Evolutionary conservation across 2,888 invertebrate species (phyloP).

Genomic region (Himalopsyche kuldschensis): DNA sequence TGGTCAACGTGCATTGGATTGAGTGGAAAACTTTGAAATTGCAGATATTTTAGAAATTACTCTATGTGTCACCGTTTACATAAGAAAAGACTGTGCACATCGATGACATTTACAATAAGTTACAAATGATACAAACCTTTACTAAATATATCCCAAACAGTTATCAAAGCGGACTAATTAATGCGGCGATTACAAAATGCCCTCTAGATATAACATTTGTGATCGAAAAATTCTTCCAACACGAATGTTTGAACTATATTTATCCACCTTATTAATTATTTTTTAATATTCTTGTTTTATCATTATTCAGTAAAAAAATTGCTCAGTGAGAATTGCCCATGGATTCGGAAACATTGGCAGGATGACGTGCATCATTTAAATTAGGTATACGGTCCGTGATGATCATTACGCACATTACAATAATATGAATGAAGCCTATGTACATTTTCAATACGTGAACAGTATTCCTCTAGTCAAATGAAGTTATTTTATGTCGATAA

Average conservation of each 20-base stretch:
- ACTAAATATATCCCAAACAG: neutral
- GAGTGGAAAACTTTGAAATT: too few species aligned
- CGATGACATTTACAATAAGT: neutral
- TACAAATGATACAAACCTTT: neutral
- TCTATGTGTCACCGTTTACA: too few species aligned
- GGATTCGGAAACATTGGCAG: neutral
- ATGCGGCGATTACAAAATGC: neutral
- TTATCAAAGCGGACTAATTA: neutral
- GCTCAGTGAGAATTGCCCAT: neutral
- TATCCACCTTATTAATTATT: neutral
- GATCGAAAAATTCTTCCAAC: neutral
- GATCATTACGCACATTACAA: neutral
- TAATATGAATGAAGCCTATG: neutral
- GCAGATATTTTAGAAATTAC: too few species aligned
- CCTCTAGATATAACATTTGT: neutral
- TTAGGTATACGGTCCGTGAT: neutral
- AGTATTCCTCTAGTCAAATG: neutral
- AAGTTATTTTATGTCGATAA: neutral
- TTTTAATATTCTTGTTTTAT: neutral
- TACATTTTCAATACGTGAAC: neutral
- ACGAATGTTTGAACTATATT: neutral
- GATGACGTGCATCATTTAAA: neutral
- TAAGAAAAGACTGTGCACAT: neutral
- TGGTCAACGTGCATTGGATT: too few species aligned
- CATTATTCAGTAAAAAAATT: neutral